Percentiles rank a stretch among this genome's conserved stretches.
phyloP scores from a whole-genome alignment of 2,113 vertebrate genomes.

The Cebus imitator region DNA sequence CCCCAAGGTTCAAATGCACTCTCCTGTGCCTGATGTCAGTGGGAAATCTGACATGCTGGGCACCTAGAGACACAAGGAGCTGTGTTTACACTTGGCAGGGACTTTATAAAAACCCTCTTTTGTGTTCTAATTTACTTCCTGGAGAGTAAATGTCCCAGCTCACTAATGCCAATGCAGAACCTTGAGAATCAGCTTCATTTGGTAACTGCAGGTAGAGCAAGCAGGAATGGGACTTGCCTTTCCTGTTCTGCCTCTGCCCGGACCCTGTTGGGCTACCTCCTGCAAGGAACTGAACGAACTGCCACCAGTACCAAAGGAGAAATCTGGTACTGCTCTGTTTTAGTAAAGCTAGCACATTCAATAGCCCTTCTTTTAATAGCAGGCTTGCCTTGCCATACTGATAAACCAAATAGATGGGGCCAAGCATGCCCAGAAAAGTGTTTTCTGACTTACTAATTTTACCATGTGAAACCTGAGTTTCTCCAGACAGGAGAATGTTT shows the following conservation, averaged over 20 bases:
- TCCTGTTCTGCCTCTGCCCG: background rate
- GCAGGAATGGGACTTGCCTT: background rate
- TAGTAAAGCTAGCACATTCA: background rate
- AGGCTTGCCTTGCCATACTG: background rate
- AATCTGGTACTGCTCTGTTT: background rate
- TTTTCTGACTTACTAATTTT: conserved; percentile 6
- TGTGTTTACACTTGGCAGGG: background rate
- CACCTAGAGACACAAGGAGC: background rate
- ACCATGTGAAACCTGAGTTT: background rate
- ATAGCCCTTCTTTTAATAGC: background rate
- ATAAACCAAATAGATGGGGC: background rate
- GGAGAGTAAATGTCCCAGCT: background rate
- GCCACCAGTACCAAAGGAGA: background rate
- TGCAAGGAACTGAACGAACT: background rate
- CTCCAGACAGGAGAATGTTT: background rate
- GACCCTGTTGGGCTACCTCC: background rate
- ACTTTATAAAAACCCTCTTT: background rate
- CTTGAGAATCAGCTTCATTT: background rate
- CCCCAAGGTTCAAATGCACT: background rate
- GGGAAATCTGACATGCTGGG: background rate
- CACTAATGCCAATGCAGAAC: background rate
- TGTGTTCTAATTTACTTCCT: background rate
- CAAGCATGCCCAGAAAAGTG: background rate
- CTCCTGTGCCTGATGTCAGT: background rate
- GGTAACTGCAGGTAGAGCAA: background rate